Percentiles rank a stretch among this genome's conserved stretches.
These are phyloP conservation scores for Lepidochrysops patricia DNA, from an alignment of 2,888 invertebrate species.

Conservation along the genomic window DNA sequence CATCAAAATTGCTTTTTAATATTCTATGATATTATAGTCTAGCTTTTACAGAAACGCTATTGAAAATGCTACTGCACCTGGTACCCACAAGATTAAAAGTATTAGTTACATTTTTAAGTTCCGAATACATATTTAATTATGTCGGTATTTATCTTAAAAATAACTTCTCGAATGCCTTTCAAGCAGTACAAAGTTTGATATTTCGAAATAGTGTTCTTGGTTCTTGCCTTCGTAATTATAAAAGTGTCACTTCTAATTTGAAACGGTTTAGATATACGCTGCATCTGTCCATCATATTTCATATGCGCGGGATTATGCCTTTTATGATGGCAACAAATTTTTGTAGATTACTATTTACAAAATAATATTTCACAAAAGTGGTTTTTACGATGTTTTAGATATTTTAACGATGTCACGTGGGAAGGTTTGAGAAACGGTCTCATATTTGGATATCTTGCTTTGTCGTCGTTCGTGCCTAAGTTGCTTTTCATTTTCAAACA, in stretches of 20 bases:
- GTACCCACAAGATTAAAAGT: no score
- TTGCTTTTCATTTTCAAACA: neutral
- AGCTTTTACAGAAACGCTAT: neutral
- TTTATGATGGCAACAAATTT: constrained; percentile 18
- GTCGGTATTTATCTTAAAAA: no score
- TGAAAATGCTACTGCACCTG: neutral
- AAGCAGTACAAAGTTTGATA: neutral
- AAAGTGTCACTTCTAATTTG: constrained; percentile 61
- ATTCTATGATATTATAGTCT: constrained; percentile 20
- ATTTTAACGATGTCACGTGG: neutral
- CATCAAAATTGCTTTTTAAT: constrained; percentile 38
- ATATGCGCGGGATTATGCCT: constrained; percentile 24
- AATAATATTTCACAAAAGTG: constrained; percentile 8
- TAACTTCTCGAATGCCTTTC: no score
- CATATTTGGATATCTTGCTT: neutral
- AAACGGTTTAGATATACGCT: constrained; percentile 44
- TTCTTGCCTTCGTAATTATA: constrained; percentile 38
- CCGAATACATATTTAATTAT: no score
- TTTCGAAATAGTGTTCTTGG: neutral
- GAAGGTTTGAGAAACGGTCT: neutral
- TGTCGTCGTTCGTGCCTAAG: neutral
- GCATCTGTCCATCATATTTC: constrained; percentile 40
- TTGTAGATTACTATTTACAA: constrained; percentile 2
- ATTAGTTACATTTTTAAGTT: no score
- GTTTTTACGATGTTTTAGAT: neutral